Conservation (phyloP, 2,888 invertebrate genomes). For the Polyommatus icarus region DNA sequence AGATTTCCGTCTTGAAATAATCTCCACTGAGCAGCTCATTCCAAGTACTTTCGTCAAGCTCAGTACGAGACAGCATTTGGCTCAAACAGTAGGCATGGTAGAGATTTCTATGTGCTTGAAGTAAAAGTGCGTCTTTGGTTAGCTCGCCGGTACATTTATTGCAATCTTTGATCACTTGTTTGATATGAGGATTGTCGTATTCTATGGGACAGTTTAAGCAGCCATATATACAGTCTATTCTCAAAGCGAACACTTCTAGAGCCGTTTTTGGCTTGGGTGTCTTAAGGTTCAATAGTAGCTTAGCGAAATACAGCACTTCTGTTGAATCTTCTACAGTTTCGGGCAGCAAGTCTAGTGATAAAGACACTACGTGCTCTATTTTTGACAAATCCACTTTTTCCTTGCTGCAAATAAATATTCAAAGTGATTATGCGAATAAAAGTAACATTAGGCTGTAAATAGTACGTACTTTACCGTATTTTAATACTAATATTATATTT, state of each 20-base stretch:
- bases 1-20: constrained; percentile 45
- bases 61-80: constrained; percentile 37
- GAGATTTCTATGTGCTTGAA: constrained; percentile 44
- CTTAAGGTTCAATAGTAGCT: constrained; percentile 38
- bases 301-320: constrained; percentile 42
- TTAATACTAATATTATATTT: too few relatives aligned
- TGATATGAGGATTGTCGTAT: constrained; percentile 47
- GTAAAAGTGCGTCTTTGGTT: constrained; percentile 44
- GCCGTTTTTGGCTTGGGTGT: constrained; percentile 22
- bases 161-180: constrained; percentile 42
- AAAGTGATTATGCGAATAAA: too few relatives aligned
- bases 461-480: too few relatives aligned
- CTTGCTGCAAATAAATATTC: constrained; percentile 45
- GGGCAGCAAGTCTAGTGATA: constrained; percentile 46
- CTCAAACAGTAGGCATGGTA: constrained; percentile 52
- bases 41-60: constrained; percentile 31
- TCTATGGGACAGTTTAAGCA: constrained; percentile 55
- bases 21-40: constrained; percentile 42
- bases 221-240: constrained; percentile 49
- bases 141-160: constrained; percentile 43
- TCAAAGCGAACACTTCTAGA: constrained; percentile 47
- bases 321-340: constrained; percentile 31
- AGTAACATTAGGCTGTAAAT: too few relatives aligned
- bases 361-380: constrained; percentile 52
- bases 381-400: constrained; percentile 44